Evolutionary conservation across 2,113 vertebrate genomes (phyloP).

Genomic region (Carassius auratus): DNA sequence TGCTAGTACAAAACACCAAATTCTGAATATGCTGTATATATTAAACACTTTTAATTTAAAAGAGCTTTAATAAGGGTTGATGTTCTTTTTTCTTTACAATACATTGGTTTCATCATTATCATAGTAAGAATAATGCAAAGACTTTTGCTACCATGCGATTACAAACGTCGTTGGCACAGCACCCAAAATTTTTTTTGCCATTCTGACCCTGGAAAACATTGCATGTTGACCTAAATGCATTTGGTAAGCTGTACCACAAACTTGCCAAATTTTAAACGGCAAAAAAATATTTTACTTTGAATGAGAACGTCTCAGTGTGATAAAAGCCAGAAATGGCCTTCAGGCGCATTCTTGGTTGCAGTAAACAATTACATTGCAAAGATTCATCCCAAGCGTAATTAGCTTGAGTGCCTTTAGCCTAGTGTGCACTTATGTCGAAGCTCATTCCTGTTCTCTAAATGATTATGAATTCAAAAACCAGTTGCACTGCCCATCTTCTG

Average conservation of each 20-base stretch:
- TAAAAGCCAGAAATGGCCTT: slow-evolving; percentile 41
- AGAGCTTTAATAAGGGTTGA: neutral
- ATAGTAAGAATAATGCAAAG: slow-evolving; percentile 13
- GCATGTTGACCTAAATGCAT: slow-evolving; percentile 44
- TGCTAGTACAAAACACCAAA: neutral
- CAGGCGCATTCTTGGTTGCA: slow-evolving; percentile 33
- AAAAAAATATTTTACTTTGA: slow-evolving; percentile 29
- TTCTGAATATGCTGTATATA: neutral
- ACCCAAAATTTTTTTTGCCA: neutral
- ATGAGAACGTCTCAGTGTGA: slow-evolving; percentile 33
- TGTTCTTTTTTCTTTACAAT: neutral
- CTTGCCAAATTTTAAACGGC: slow-evolving; percentile 35
- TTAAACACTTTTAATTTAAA: neutral
- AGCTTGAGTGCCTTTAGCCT: slow-evolving; percentile 45
- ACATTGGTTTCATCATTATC: neutral
- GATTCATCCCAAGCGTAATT: slow-evolving; percentile 40
- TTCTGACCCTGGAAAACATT: slow-evolving; percentile 53
- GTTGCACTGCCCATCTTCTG: neutral
- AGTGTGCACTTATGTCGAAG: slow-evolving; percentile 30
- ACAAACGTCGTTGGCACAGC: slow-evolving; percentile 34
- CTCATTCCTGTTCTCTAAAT: slow-evolving; percentile 22
- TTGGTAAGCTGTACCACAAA: slow-evolving; percentile 47
- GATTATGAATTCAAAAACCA: slow-evolving; percentile 36
- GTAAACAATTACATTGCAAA: slow-evolving; percentile 46
- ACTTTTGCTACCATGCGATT: slow-evolving; percentile 23